Evolutionary conservation across 2,797 vertebrate species (phyloP).

Genomic region (Mionectes olivaceus): DNA sequence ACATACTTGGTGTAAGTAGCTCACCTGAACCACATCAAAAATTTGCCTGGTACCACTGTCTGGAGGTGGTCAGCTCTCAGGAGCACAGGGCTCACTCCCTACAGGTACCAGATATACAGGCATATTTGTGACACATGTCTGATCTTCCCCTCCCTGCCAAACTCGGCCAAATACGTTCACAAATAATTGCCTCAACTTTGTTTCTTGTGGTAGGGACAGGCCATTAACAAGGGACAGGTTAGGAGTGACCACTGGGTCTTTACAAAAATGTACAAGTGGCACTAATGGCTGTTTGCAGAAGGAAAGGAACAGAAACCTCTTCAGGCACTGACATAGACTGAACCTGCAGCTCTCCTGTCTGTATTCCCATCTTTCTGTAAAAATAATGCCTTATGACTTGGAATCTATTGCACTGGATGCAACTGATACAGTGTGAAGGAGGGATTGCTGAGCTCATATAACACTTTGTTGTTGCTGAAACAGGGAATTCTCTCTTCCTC

Average conservation of each 20-base stretch:
- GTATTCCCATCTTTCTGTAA: not conserved
- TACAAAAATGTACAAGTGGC: not conserved
- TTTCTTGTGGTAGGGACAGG: not conserved
- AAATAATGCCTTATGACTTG: not conserved
- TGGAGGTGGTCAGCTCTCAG: not conserved
- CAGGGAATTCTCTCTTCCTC: not conserved
- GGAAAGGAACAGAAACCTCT: not conserved
- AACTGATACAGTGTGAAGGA: not conserved
- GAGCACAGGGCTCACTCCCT: not conserved
- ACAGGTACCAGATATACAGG: accelerated
- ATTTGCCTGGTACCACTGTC: not conserved
- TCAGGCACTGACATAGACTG: not conserved
- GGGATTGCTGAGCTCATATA: not conserved
- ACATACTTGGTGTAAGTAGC: not conserved
- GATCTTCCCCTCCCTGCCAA: not conserved
- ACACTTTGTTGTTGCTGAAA: not conserved
- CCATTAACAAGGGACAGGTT: not conserved
- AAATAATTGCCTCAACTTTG: not conserved
- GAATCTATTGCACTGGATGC: not conserved
- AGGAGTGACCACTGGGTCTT: not conserved
- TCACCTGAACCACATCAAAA: accelerated
- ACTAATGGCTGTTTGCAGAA: not conserved
- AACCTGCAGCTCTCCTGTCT: not conserved
- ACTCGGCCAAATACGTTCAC: not conserved
- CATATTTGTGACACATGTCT: not conserved